These are phyloP conservation scores for Xestia xanthographa DNA, from an alignment of 2,888 invertebrate species.

Conservation along the genomic window DNA sequence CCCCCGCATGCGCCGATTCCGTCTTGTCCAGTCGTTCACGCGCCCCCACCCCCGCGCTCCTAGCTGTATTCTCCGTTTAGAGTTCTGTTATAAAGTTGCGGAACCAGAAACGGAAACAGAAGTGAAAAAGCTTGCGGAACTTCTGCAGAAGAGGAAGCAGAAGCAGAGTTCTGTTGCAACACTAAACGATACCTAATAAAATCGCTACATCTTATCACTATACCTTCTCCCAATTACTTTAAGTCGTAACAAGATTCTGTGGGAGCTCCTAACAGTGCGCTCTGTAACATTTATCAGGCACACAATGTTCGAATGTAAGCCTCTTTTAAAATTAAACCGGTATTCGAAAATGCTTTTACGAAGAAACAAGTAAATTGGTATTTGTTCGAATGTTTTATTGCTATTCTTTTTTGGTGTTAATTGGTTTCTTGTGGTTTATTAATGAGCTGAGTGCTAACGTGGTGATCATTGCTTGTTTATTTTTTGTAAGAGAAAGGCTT, in stretches of 20 bases:
- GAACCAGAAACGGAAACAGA: no score
- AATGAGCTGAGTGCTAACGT: background rate
- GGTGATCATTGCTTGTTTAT: background rate
- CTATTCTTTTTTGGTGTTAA: background rate
- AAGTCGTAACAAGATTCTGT: slow-evolving; percentile 58
- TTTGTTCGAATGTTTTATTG: slow-evolving; percentile 17
- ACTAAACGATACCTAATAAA: no score
- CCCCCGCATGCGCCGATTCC: no score
- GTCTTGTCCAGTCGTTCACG: no score
- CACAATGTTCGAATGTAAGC: slow-evolving; percentile 38
- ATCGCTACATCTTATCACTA: slow-evolving; percentile 32
- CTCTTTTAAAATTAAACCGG: slow-evolving; percentile 57
- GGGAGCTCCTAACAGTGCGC: slow-evolving; percentile 15
- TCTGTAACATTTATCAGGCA: slow-evolving; percentile 42
- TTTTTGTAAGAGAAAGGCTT: background rate
- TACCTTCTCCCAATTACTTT: slow-evolving; percentile 21
- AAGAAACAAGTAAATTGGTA: slow-evolving; percentile 22
- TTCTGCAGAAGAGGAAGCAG: no score
- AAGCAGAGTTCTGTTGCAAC: no score
- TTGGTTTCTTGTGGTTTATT: slow-evolving; percentile 6
- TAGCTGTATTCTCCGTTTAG: no score
- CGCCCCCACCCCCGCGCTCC: no score
- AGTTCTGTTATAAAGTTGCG: no score
- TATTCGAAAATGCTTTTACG: slow-evolving; percentile 35
- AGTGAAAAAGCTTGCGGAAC: no score